A percentile compares a stretch with the other conserved stretches of the same genome.
Conservation (phyloP, 2,888 invertebrate genomes). For the Nematopogon swammerdamellus region DNA sequence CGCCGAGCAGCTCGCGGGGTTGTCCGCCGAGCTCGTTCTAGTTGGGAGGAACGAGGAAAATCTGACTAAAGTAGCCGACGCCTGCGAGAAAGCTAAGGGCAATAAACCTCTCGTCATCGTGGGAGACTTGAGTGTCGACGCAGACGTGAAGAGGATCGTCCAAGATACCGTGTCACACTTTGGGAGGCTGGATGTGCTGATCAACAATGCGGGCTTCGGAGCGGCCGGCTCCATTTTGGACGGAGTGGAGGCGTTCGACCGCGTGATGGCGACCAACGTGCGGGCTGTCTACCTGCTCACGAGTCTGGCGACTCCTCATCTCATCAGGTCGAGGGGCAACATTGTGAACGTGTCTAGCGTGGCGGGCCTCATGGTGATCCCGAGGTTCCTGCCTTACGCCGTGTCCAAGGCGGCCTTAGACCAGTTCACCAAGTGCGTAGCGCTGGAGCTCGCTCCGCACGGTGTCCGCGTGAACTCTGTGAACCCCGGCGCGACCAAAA, state of each 20-base stretch:
- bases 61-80: constrained; percentile 23
- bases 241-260: constrained; percentile 79
- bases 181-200: constrained; percentile 69
- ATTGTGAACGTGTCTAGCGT: constrained; percentile 94
- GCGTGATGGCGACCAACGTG: constrained; percentile 80
- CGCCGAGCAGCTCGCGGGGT: constrained; percentile 28
- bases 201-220: constrained; percentile 84
- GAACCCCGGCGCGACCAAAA: constrained; percentile 91
- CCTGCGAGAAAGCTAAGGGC: constrained; percentile 45
- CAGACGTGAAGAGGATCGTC: constrained; percentile 62
- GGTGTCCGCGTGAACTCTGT: constrained; percentile 85
- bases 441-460: constrained; percentile 74
- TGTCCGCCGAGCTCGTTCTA: constrained; percentile 25
- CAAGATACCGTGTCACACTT: constrained; percentile 63
- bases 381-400: constrained; percentile 81
- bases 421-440: constrained; percentile 87
- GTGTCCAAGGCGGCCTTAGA: constrained; percentile 92
- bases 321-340: constrained; percentile 74
- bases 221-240: constrained; percentile 74
- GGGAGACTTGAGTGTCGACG: constrained; percentile 65
- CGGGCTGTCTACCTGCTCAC: constrained; percentile 74
- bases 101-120: constrained; percentile 54
- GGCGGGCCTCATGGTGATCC: constrained; percentile 64
- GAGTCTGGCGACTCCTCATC: constrained; percentile 76
- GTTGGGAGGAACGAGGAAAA: constrained; percentile 31